A percentile compares a stretch with the other conserved stretches of the same genome.
Conservation (phyloP, 2,797 vertebrate genomes). For the Ceyx erithaca region DNA sequence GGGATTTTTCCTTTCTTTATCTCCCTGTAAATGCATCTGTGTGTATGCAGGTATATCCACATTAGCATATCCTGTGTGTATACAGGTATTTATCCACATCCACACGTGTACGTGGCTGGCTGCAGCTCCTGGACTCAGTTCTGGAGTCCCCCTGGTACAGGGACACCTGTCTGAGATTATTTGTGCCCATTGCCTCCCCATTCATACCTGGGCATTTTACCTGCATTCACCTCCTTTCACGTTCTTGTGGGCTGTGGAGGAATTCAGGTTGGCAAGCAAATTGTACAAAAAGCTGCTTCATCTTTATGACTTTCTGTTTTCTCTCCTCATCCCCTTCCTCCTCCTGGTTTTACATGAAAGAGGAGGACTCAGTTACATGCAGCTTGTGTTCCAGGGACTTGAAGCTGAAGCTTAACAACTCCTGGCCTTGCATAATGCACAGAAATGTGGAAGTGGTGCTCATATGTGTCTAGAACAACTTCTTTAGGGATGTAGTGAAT, state of each 20-base stretch:
- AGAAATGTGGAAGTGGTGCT: not conserved
- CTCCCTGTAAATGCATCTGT: not conserved
- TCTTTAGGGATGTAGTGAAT: not conserved
- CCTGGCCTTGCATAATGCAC: not conserved
- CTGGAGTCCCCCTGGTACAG: not conserved
- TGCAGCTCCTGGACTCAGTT: not conserved
- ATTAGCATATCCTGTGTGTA: not conserved
- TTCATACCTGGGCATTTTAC: not conserved
- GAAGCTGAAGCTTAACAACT: not conserved
- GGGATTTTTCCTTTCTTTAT: not conserved
- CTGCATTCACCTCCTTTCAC: not conserved
- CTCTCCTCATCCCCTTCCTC: not conserved
- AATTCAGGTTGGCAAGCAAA: not conserved
- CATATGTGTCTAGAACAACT: not conserved
- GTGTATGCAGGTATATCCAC: not conserved
- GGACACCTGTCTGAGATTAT: not conserved
- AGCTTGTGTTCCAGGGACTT: not conserved
- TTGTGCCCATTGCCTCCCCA: not conserved
- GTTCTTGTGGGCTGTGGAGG: not conserved
- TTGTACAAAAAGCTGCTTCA: not conserved
- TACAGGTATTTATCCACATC: accelerated
- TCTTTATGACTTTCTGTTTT: not conserved
- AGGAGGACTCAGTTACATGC: not conserved
- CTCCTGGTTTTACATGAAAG: not conserved
- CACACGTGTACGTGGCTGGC: not conserved